phyloP scores from a whole-genome alignment of 1,140 invertebrate genomes.

The Eciton burchellii region DNA sequence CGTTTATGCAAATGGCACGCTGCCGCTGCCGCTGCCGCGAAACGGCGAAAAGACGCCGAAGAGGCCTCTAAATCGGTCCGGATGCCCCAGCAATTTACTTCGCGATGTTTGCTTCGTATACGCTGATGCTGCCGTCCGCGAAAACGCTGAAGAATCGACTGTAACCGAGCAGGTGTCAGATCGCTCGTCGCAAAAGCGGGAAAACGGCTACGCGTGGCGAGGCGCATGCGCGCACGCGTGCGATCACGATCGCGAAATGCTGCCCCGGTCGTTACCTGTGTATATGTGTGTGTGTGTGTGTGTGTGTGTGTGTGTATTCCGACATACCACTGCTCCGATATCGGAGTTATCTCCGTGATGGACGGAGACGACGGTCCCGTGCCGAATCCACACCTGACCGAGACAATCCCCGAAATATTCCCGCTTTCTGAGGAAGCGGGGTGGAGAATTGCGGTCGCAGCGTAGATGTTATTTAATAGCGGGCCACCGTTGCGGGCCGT shows the following conservation, averaged over 20 bases:
- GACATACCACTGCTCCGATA: too few relatives aligned
- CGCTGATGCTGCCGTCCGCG: neutral
- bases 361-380: too few relatives aligned
- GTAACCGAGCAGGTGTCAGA: neutral
- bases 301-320: neutral
- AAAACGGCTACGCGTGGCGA: neutral
- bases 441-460: conserved; percentile 20
- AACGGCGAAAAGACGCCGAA: conserved; percentile 55
- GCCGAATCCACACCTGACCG: neutral
- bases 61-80: conserved; percentile 34
- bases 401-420: neutral
- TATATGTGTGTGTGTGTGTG: too few relatives aligned
- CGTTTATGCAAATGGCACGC: conserved; percentile 66
- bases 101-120: conserved; percentile 23
- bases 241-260: neutral
- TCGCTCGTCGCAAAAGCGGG: too few relatives aligned
- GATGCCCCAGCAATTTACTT: conserved; percentile 45
- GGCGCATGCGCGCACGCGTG: neutral
- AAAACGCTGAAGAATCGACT: conserved; percentile 25
- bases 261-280: neutral
- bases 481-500: conserved; percentile 38
- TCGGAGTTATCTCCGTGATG: neutral
- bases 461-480: conserved; percentile 49
- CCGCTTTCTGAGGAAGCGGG: conserved; percentile 3
- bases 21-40: conserved; percentile 33